Conservation (phyloP, 2,797 vertebrate species). For the Cirrhinus mrigala region DNA sequence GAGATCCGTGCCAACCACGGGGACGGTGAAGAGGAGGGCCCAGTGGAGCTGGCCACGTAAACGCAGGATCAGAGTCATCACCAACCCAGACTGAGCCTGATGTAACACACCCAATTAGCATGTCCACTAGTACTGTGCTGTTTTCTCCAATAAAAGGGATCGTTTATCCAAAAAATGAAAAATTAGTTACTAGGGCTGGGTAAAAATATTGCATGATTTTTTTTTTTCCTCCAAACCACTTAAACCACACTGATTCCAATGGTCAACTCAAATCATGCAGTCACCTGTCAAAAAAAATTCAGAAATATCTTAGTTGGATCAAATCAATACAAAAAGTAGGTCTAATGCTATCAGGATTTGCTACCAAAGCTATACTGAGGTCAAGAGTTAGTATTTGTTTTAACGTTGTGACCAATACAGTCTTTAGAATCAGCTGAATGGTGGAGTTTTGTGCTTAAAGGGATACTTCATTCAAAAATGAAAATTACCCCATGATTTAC, state of each 20-base stretch:
- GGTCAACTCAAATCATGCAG: not conserved
- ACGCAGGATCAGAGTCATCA: slow-evolving; percentile 28
- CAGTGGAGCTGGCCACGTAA: slow-evolving; percentile 88
- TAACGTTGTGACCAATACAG: not conserved
- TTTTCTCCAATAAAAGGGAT: not conserved
- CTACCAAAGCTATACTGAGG: not conserved
- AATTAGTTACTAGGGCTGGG: not conserved
- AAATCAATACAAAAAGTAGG: not conserved
- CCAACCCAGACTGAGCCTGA: slow-evolving; percentile 28
- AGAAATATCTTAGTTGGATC: not conserved
- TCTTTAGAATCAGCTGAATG: not conserved
- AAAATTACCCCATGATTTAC: too few relatives aligned
- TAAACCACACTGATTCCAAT: not conserved
- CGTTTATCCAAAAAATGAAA: slow-evolving; percentile 6
- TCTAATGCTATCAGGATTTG: not conserved
- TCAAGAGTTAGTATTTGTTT: not conserved
- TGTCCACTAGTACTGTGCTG: slow-evolving; percentile 29
- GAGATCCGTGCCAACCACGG: slow-evolving; percentile 94
- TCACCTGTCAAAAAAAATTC: not conserved
- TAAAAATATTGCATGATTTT: not conserved
- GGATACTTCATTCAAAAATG: not conserved
- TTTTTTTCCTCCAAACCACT: not conserved
- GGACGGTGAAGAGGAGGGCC: slow-evolving; percentile 91
- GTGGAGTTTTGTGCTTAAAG: not conserved
- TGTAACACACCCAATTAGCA: slow-evolving; percentile 16